Percentiles rank a stretch among this genome's conserved stretches.
Conservation (phyloP, 2,797 vertebrate species). For the Catamblyrhynchus diadema region DNA sequence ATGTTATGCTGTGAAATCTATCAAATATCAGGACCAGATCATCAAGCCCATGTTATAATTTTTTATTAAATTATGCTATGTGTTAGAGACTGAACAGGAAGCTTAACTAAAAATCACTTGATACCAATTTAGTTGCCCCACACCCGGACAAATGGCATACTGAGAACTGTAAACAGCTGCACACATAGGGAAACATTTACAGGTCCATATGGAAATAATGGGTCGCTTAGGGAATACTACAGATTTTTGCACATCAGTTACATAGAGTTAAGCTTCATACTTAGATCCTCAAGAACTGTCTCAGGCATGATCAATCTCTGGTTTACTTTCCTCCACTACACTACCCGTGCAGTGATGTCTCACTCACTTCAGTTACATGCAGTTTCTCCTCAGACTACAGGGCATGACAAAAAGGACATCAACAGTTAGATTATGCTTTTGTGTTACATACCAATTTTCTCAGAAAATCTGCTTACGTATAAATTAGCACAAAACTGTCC, state of each 20-base stretch:
- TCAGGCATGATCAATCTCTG: neutral
- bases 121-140: neutral
- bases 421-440: neutral
- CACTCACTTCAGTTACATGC: neutral
- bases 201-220: neutral
- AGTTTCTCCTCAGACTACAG: neutral
- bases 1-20: no score
- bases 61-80: neutral
- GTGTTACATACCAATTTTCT: fast-evolving
- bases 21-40: no score
- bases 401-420: neutral
- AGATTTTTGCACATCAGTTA: neutral
- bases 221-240: neutral
- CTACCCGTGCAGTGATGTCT: fast-evolving
- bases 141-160: neutral
- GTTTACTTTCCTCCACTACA: neutral
- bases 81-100: neutral
- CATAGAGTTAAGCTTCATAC: neutral
- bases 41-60: no score
- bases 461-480: neutral
- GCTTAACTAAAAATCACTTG: neutral
- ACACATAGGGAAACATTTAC: neutral
- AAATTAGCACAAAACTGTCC: neutral
- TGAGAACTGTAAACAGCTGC: neutral
- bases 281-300: neutral